Base-by-base conservation (phyloP, 2,797 vertebrate genomes). In the Lemur catta region DNA sequence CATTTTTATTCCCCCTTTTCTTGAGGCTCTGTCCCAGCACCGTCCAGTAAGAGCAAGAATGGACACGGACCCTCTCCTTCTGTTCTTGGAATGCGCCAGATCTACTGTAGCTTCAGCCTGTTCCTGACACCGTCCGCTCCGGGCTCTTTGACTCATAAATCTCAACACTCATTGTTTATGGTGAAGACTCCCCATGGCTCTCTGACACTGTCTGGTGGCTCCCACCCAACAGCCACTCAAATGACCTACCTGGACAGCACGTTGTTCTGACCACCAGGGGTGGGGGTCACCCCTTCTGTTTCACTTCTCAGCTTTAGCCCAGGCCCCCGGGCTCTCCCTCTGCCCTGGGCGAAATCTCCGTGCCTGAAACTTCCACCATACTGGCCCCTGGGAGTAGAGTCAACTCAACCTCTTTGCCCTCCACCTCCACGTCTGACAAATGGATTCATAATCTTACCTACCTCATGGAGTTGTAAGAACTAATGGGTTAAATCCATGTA, bases 171-270 rank as follows among this genome's bases (percentile, higher is more conserved):
- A 2, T 4, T 63, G 55, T 74, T 59, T 48, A 13, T 30, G 35
- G 57, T 20, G 15, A 74, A 91, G 67, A 26, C 41, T 8, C 17
- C 28, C 30, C 33, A 4, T 30, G 2, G 17, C 20, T 41, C 38
- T 81, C 71, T 41, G 28, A 7, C 26, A 17, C 0, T 15, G 8
- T 4, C 26, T 2, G 4, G 48, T 35, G n/a, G 22, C 18, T 67
- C 33, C 2, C 14, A 61, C 46, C 8, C 30, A 59, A 20, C 9
- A 22, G 11, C 48, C 18, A 3, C 10, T 59, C 20, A 15, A 35
- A 52, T 2, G 14, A 35, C 15, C n/a, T 38, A 4, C 17, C 33
- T 13, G 61, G 85, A 28, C 2, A 13, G 22, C 4, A 7, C 0
- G 59, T 63, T 17, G 2, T 10, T 24, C 61, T 65, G 20, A 10